Conservation (phyloP, 2,113 vertebrate genomes). For the Spermophilus dauricus region DNA sequence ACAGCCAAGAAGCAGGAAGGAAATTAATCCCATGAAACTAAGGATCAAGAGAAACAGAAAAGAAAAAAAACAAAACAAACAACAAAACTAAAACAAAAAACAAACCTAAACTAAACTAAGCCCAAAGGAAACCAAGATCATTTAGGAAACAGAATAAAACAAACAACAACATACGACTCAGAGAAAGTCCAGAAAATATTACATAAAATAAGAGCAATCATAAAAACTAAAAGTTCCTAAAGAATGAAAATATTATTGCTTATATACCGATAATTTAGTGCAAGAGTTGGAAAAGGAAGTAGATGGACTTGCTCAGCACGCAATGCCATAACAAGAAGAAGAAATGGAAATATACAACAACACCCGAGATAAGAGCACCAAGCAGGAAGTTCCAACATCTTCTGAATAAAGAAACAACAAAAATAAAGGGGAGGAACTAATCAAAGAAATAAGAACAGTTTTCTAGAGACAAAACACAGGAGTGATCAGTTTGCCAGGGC, state of each 20-base stretch:
- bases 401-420: background rate
- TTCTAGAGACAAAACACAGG: background rate
- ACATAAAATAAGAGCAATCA: conserved; percentile 35
- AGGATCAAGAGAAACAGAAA: conserved; percentile 15
- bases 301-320: background rate
- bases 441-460: background rate
- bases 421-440: background rate
- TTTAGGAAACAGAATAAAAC: conserved; percentile 51
- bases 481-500: background rate
- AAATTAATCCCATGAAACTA: background rate
- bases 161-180: background rate
- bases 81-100: no score
- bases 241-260: conserved; percentile 30
- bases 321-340: background rate
- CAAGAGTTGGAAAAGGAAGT: conserved; percentile 44
- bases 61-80: background rate
- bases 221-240: conserved; percentile 25
- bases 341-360: conserved; percentile 44
- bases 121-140: conserved; percentile 34
- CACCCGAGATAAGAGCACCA: background rate
- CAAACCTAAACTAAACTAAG: background rate
- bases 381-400: background rate
- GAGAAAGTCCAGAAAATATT: conserved; percentile 44
- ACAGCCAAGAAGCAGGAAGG: background rate
- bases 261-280: background rate